Conservation (phyloP, 2,888 invertebrate genomes). For the Fabriciana adippe region DNA sequence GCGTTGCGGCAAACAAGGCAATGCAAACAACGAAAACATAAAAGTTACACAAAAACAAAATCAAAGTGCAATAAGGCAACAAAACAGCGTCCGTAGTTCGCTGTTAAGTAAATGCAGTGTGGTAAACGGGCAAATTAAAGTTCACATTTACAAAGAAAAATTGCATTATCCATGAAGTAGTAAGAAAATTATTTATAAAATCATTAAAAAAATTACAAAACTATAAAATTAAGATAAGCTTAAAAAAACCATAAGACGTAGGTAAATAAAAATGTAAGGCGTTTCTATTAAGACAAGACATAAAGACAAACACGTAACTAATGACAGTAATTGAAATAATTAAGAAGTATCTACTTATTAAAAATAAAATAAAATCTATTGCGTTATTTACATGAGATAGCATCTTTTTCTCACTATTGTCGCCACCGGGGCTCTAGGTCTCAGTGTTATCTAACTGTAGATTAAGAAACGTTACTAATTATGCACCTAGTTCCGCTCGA, state of each 20-base stretch:
- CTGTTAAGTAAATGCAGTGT: constrained; percentile 20
- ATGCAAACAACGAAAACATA: constrained; percentile 72
- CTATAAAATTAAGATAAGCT: not conserved
- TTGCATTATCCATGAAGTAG: constrained; percentile 6
- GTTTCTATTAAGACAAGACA: not conserved
- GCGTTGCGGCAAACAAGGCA: constrained; percentile 73
- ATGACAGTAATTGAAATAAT: not conserved
- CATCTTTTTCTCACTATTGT: constrained; percentile 30
- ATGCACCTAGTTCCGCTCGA: constrained; percentile 43
- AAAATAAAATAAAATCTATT: not conserved
- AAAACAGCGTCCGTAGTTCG: constrained; percentile 27
- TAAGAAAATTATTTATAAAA: not conserved
- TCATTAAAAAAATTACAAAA: not conserved
- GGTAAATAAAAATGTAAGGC: not conserved
- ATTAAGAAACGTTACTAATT: constrained; percentile 34
- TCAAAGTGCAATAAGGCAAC: constrained; percentile 44
- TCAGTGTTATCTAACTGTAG: constrained; percentile 30
- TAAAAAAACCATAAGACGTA: not conserved
- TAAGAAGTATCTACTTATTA: not conserved
- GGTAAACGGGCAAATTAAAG: constrained; percentile 21
- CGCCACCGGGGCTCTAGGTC: constrained; percentile 9
- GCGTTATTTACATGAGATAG: constrained; percentile 3
- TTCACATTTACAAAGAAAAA: constrained; percentile 10
- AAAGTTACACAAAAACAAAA: constrained; percentile 69
- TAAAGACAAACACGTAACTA: not conserved